Percentiles rank a stretch among this genome's conserved stretches.
These are phyloP conservation scores for Sapajus apella DNA, from an alignment of 2,113 vertebrate species.

Conservation along the genomic window DNA sequence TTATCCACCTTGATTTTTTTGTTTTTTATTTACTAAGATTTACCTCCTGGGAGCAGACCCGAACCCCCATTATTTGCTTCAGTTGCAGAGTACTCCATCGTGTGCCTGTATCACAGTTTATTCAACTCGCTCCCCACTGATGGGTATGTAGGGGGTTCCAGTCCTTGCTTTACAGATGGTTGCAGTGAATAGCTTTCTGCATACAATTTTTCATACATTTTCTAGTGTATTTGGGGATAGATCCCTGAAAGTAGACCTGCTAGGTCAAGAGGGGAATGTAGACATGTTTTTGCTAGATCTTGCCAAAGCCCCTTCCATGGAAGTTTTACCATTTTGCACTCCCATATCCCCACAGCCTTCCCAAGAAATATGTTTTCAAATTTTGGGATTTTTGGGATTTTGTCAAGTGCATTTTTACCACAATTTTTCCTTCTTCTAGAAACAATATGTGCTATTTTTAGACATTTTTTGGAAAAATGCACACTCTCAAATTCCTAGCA, in stretches of 20 bases:
- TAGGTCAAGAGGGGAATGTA: neutral
- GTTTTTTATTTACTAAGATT: neutral
- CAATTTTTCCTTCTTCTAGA: neutral
- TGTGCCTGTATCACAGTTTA: neutral
- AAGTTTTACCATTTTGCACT: neutral
- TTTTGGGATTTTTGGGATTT: no score
- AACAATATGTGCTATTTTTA: neutral
- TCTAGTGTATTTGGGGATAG: neutral
- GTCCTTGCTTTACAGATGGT: neutral
- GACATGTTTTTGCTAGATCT: neutral
- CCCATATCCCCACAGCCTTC: neutral
- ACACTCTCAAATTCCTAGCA: neutral
- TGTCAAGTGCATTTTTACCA: neutral
- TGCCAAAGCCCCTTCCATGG: neutral
- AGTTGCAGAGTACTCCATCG: no score
- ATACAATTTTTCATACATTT: neutral
- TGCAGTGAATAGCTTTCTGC: neutral
- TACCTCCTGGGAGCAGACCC: neutral
- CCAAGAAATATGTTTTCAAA: neutral
- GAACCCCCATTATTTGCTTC: neutral
- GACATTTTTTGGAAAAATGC: neutral
- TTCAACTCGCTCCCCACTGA: neutral
- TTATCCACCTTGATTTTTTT: neutral
- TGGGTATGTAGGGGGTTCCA: neutral
- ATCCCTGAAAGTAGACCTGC: neutral